Evolutionary conservation across 2,113 vertebrate species (phyloP).

Genomic region (Gallinago media): DNA sequence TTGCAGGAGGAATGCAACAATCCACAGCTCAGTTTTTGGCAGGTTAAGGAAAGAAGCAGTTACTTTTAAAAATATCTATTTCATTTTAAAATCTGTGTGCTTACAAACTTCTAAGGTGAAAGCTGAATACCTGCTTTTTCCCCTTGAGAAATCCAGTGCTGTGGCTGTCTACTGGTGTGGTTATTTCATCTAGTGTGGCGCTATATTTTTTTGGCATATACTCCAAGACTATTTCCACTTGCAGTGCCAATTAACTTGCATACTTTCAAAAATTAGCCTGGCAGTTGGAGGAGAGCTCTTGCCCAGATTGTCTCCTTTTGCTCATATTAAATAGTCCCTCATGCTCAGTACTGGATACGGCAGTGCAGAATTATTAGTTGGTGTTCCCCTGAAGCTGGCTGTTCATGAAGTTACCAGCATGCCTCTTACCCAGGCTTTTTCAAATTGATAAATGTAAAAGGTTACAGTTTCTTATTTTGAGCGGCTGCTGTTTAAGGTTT

Average conservation of each 20-base stretch:
- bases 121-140: background rate
- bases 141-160: background rate
- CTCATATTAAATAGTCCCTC: background rate
- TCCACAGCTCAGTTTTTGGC: background rate
- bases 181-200: background rate
- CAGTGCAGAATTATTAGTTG: background rate
- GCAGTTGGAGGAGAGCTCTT: background rate
- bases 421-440: background rate
- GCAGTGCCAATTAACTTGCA: background rate
- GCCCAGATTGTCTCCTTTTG: background rate
- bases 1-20: background rate
- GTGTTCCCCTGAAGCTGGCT: background rate
- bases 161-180: background rate
- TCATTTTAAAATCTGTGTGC: background rate
- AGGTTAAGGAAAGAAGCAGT: background rate
- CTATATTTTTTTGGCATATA: background rate
- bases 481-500: background rate
- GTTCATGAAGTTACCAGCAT: background rate
- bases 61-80: background rate
- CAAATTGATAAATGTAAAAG: background rate
- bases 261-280: background rate
- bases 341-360: background rate
- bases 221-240: background rate
- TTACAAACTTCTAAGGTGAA: background rate
- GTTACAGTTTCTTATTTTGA: background rate